Percentiles rank a stretch among this genome's conserved stretches.
phyloP scores from a whole-genome alignment of 2,888 invertebrate species.

The Scotopteryx bipunctaria region DNA sequence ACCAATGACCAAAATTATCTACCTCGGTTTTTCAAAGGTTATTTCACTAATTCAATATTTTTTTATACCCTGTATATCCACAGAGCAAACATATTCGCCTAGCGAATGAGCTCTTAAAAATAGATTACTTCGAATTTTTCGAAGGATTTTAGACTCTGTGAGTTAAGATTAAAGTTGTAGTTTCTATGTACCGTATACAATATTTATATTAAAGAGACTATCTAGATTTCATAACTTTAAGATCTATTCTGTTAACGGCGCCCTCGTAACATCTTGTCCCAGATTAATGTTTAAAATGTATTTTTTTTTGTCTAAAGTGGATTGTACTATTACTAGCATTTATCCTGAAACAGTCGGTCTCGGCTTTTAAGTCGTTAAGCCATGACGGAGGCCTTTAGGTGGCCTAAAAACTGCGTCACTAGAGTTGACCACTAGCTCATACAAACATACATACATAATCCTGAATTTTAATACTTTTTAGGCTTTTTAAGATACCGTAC shows the following conservation, averaged over 20 bases:
- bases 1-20: too few species aligned
- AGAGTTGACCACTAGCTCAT: too few species aligned
- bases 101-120: too few species aligned
- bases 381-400: background rate
- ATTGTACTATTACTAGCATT: background rate
- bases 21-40: too few species aligned
- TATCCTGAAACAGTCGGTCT: too few species aligned
- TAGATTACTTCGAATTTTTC: background rate
- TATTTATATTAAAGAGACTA: background rate
- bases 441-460: too few species aligned
- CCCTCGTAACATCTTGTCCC: slow-evolving; percentile 23
- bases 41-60: too few species aligned
- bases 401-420: too few species aligned
- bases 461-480: too few species aligned
- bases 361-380: background rate
- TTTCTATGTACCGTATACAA: background rate
- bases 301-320: slow-evolving; percentile 10
- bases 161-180: background rate
- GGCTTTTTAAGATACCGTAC: too few species aligned
- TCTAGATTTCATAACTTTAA: slow-evolving; percentile 19
- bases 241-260: slow-evolving; percentile 24
- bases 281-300: slow-evolving; percentile 27
- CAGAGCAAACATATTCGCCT: too few species aligned
- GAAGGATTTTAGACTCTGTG: background rate
- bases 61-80: too few species aligned